Evolutionary conservation across 2,797 vertebrate genomes (phyloP).

Genomic region (Malurus splendens): DNA sequence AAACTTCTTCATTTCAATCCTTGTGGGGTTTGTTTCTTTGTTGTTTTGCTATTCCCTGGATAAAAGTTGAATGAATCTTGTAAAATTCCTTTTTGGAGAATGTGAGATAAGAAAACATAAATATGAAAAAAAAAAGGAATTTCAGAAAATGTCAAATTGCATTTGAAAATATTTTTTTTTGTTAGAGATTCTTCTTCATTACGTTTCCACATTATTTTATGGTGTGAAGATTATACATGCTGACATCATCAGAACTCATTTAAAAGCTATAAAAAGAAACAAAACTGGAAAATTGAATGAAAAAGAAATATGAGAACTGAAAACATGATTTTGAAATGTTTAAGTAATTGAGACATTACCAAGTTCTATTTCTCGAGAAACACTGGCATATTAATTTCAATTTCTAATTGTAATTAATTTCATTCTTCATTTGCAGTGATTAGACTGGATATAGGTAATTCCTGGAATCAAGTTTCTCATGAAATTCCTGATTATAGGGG

Average conservation of each 20-base stretch:
- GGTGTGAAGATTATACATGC: neutral
- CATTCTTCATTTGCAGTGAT: neutral
- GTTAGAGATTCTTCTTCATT: neutral
- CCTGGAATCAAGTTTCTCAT: neutral
- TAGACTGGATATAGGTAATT: neutral
- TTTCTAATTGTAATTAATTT: conserved; percentile 30
- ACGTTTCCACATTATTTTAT: neutral
- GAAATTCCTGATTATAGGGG: neutral
- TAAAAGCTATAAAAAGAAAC: neutral
- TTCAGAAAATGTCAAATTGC: neutral
- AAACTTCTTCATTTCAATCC: neutral
- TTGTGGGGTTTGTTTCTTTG: neutral
- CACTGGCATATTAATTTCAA: neutral
- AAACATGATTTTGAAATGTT: neutral
- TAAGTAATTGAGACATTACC: neutral
- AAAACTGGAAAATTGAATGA: neutral
- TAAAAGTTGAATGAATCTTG: neutral
- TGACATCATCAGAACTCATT: neutral
- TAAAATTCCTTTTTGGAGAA: neutral
- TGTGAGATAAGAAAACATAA: neutral
- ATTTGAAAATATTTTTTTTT: neutral
- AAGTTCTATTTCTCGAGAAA: neutral
- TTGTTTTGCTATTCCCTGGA: neutral
- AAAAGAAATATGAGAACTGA: neutral
- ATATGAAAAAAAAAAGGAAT: neutral